phyloP scores from a whole-genome alignment of 1,140 invertebrate species.

The Drosophila auraria region DNA sequence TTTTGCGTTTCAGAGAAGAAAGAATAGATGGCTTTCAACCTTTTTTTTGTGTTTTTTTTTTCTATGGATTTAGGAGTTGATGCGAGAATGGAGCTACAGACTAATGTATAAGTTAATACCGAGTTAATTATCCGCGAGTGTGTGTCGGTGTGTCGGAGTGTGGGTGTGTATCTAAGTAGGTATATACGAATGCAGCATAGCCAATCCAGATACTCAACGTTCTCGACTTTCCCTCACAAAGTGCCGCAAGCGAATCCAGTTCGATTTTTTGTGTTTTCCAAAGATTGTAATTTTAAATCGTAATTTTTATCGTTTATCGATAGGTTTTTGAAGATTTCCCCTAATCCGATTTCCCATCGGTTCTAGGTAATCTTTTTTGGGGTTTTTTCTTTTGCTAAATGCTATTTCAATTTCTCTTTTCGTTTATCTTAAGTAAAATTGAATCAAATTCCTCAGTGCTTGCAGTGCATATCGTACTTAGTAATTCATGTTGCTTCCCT shows the following conservation, averaged over 20 bases:
- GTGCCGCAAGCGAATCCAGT: conserved; percentile 23
- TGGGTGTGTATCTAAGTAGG: conserved; percentile 23
- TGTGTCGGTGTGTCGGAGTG: background rate
- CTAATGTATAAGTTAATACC: conserved; percentile 30
- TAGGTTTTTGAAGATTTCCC: conserved; percentile 33
- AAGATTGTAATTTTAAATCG: conserved; percentile 36
- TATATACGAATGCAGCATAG: conserved; percentile 30
- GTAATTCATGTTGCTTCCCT: conserved; percentile 46
- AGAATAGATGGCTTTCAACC: conserved; percentile 12
- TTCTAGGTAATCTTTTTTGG: background rate
- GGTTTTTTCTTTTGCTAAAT: conserved; percentile 31
- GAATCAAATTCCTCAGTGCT: conserved; percentile 85
- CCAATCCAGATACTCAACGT: conserved; percentile 52
- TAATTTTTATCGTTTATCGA: conserved; percentile 34
- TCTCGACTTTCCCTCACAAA: conserved; percentile 37
- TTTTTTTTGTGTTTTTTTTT: background rate
- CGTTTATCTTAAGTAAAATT: conserved; percentile 83
- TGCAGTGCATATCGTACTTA: conserved; percentile 84
- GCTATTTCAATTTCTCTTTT: conserved; percentile 77
- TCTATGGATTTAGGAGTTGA: conserved; percentile 8
- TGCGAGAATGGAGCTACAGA: conserved; percentile 21
- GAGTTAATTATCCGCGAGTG: conserved; percentile 2
- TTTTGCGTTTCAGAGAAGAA: conserved; percentile 3
- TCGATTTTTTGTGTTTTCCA: conserved; percentile 12
- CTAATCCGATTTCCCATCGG: no score